Base-by-base conservation (phyloP, 2,888 invertebrate genomes). In the Synanthedon formicaeformis region DNA sequence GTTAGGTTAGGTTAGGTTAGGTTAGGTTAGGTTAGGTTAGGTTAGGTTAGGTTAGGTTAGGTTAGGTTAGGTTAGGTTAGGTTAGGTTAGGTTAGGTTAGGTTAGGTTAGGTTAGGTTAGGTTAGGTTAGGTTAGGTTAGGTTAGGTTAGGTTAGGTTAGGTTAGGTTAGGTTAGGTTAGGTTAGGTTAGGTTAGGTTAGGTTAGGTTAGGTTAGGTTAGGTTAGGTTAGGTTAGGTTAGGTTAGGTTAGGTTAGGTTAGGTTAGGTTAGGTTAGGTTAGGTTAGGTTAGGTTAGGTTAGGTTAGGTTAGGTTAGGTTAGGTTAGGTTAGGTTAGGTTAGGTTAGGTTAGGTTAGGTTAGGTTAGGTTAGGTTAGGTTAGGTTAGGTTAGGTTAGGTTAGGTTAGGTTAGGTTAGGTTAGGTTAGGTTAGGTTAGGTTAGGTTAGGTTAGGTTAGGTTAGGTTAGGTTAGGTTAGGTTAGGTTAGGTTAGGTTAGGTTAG, bases 301-400 rank as follows among this genome's bases (percentile, higher is more conserved):
- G 23, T 23, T 23, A 23, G 23, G 23, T 23, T 23, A 49, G 56
- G 56, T 52, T 54, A 54, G 53, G 56, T 54, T 58, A 40, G 57
- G 54, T 61, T 52, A 54, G 61, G 51, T 59, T 54, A 54, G 60
- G 55, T 61, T 56, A 52, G 59, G 59, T 58, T 60, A 54, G 55
- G 61, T 57, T 62, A 51, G 59, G 56, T 60, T 58, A 52, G 56
- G 58, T 60, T 59, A 50, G 61, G 59, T 56, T 61, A 53, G 54
- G 56, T 45, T 45, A 45, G 45, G 45, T 45, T 45, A 45, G 45
- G 45, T 45, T 45, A 23, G 23, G 23, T 23, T 23, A 23, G 23
- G 23, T 23, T 23, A 23, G 23, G 23, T 23, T 23, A 23, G 23
- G 23, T 23, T 23, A 23, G 23, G 23, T 23, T 23, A 23, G 23